A percentile compares a stretch with the other conserved stretches of the same genome.
Evolutionary conservation across 1,140 invertebrate genomes (phyloP).

Genomic region (Diuraphis noxia): DNA sequence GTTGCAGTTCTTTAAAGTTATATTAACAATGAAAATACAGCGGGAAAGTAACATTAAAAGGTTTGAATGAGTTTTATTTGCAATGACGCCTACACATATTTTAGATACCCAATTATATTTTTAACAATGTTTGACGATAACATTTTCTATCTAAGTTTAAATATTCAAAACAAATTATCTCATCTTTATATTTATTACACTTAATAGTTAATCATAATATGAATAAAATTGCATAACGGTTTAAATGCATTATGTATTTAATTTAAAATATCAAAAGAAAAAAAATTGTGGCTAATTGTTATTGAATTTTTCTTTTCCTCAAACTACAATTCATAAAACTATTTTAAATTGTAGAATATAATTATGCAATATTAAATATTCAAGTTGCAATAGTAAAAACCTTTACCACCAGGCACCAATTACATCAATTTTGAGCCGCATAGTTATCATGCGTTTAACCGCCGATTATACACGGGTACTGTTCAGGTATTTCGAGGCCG

Average conservation of each 20-base stretch:
- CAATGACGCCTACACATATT: conserved; percentile 8
- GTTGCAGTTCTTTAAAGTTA: neutral
- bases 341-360: conserved; percentile 9
- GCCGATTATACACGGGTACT: conserved; percentile 43
- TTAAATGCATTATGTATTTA: neutral
- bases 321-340: no score
- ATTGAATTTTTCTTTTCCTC: neutral
- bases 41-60: neutral
- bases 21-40: neutral
- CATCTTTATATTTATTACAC: neutral
- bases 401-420: conserved; percentile 51
- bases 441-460: conserved; percentile 45
- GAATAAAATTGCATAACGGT: neutral
- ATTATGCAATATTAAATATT: conserved; percentile 16
- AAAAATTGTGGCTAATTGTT: neutral
- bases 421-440: conserved; percentile 39
- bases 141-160: neutral
- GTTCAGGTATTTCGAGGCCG: conserved; percentile 50
- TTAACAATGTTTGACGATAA: neutral
- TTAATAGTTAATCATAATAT: neutral
- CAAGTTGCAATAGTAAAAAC: conserved; percentile 42
- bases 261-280: neutral
- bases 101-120: neutral
- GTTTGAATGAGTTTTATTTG: neutral
- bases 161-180: neutral